A percentile compares a stretch with the other conserved stretches of the same genome.
phyloP scores from a whole-genome alignment of 2,113 vertebrate genomes.

The Sturnus vulgaris region DNA sequence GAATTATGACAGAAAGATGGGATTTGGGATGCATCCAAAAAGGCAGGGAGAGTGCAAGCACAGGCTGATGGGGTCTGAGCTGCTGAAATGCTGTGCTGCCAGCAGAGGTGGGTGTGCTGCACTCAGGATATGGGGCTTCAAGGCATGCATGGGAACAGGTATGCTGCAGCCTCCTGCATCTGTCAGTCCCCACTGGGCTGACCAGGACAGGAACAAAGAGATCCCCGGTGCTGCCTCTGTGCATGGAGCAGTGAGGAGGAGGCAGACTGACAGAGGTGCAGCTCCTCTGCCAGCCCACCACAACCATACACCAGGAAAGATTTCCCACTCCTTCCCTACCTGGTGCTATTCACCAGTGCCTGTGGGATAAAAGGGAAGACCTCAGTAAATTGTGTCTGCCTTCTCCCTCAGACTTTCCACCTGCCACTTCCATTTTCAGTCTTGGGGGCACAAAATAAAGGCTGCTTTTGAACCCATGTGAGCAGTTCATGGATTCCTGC shows the following conservation, averaged over 20 bases:
- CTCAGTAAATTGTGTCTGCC: not conserved
- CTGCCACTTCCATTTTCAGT: not conserved
- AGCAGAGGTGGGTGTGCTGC: not conserved
- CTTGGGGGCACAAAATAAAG: not conserved
- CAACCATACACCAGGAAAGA: accelerated
- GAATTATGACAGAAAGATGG: not conserved
- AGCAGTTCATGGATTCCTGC: not conserved
- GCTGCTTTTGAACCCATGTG: not conserved
- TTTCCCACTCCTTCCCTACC: not conserved
- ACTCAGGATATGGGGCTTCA: not conserved
- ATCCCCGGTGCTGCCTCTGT: not conserved
- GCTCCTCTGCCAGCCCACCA: not conserved
- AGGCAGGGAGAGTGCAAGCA: not conserved
- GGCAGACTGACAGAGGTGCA: not conserved
- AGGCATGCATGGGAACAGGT: not conserved
- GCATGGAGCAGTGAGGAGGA: not conserved
- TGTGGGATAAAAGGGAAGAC: not conserved
- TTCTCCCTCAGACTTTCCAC: not conserved
- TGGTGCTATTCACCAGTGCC: accelerated
- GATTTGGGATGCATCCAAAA: not conserved
- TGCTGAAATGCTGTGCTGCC: not conserved
- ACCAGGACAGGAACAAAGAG: not conserved
- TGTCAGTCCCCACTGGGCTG: not conserved
- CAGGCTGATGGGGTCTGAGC: not conserved
- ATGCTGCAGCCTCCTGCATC: not conserved